phyloP scores from a whole-genome alignment of 2,797 vertebrate species.

The Artibeus jamaicensis region DNA sequence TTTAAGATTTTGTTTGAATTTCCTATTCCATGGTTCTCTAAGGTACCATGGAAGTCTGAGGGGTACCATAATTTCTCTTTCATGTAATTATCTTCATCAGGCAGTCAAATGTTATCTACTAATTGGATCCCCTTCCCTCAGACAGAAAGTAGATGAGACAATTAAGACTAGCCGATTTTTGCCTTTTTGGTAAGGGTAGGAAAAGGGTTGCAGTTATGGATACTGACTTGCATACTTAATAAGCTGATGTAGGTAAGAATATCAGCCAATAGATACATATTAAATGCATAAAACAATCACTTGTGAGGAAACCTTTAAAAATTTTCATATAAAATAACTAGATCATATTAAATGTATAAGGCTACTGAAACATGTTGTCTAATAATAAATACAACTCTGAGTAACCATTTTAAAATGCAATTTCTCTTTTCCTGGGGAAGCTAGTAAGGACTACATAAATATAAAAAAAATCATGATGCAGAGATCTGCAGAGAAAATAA shows the following conservation, averaged over 20 bases:
- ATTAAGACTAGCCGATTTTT: neutral
- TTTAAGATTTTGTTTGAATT: conserved; percentile 10
- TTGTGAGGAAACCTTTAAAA: conserved; percentile 4
- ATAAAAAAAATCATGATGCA: conserved; percentile 27
- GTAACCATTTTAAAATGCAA: conserved; percentile 44
- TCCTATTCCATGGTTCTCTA: neutral
- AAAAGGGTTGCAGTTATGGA: neutral
- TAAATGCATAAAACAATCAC: conserved; percentile 47
- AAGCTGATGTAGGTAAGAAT: conserved; percentile 1
- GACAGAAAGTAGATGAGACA: neutral
- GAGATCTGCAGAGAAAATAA: conserved; percentile 54
- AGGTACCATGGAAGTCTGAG: no score
- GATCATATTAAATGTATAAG: conserved; percentile 7
- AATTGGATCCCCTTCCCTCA: neutral
- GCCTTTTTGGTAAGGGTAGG: neutral
- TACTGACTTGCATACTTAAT: conserved; percentile 3
- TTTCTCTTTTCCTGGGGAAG: conserved; percentile 22
- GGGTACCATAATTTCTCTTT: conserved; percentile 30
- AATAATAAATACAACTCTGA: conserved; percentile 48
- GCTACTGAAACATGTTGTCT: neutral
- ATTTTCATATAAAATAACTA: conserved; percentile 34
- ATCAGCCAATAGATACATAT: conserved; percentile 33
- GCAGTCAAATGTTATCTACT: conserved; percentile 22
- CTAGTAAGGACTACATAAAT: conserved; percentile 14
- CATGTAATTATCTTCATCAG: neutral